Evolutionary conservation across 1,140 invertebrate genomes (phyloP).

Genomic region (Calephelis nemesis): DNA sequence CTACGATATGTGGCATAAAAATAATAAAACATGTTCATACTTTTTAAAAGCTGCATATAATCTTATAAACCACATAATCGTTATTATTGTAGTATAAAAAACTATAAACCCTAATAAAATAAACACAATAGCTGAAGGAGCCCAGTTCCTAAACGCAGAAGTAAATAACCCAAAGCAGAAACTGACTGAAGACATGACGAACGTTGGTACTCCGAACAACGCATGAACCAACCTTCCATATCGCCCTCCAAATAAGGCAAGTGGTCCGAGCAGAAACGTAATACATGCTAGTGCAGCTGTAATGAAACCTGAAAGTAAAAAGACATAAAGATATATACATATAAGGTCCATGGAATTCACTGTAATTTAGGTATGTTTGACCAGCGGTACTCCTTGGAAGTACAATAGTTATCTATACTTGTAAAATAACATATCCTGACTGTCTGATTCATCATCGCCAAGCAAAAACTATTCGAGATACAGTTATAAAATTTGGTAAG

Average conservation of each 20-base stretch:
- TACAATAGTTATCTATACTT: no score
- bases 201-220: constrained; percentile 41
- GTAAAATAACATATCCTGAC: no score
- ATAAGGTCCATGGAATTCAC: no score
- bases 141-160: constrained; percentile 35
- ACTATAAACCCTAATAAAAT: constrained; percentile 39
- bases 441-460: no score
- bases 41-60: constrained; percentile 39
- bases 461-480: no score
- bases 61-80: constrained; percentile 41
- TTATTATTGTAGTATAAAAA: constrained; percentile 42
- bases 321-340: neutral
- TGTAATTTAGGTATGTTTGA: no score
- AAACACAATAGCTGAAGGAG: constrained; percentile 24
- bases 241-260: constrained; percentile 28
- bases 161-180: constrained; percentile 37
- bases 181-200: constrained; percentile 43
- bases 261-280: constrained; percentile 33
- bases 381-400: no score
- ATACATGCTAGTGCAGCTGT: constrained; percentile 29
- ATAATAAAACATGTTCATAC: neutral
- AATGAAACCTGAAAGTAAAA: constrained; percentile 36
- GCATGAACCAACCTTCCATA: constrained; percentile 36
- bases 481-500: no score
- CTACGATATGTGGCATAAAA: no score